A percentile compares a stretch with the other conserved stretches of the same genome.
phyloP scores from a whole-genome alignment of 1,140 invertebrate species.

The Drosophila pseudoobscura region DNA sequence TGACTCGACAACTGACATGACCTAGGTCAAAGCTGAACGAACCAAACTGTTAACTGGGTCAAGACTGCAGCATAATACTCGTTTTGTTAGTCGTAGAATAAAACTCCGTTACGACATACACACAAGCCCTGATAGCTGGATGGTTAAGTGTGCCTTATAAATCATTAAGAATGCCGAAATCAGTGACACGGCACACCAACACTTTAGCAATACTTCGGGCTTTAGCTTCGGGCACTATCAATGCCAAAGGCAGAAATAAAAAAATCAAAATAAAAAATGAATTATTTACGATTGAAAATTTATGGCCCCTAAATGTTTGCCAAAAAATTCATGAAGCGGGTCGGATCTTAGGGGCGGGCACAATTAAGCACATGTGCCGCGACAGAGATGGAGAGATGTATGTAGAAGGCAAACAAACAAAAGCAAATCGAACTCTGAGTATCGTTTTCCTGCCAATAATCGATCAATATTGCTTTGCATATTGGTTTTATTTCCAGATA shows the following conservation, averaged over 20 bases:
- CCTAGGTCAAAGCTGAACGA: slow-evolving; percentile 67
- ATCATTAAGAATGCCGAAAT: slow-evolving; percentile 45
- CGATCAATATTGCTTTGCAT: slow-evolving; percentile 21
- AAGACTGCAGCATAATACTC: slow-evolving; percentile 33
- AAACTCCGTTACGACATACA: slow-evolving; percentile 40
- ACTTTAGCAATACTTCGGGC: slow-evolving; percentile 27
- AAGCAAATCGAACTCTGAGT: slow-evolving; percentile 11
- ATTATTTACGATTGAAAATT: slow-evolving; percentile 44
- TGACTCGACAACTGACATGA: slow-evolving; percentile 58
- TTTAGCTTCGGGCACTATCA: slow-evolving; percentile 15
- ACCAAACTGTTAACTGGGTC: slow-evolving; percentile 47
- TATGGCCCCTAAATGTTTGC: slow-evolving; percentile 61
- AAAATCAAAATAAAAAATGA: slow-evolving; percentile 27
- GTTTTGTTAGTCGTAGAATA: slow-evolving; percentile 24
- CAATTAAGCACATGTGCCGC: slow-evolving; percentile 41
- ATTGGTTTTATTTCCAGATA: slow-evolving; percentile 30
- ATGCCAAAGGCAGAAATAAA: slow-evolving; percentile 48
- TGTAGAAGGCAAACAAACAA: slow-evolving; percentile 12
- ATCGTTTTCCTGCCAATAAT: slow-evolving; percentile 33
- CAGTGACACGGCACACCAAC: too few relatives aligned
- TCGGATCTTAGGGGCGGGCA: neutral
- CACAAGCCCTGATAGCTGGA: neutral
- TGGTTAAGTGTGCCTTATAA: slow-evolving; percentile 26
- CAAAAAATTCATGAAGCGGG: slow-evolving; percentile 36
- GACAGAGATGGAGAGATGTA: slow-evolving; percentile 17